These are phyloP conservation scores for Oscheius sp. DNA, from an alignment of 1,140 invertebrate species.

Conservation along the genomic window DNA sequence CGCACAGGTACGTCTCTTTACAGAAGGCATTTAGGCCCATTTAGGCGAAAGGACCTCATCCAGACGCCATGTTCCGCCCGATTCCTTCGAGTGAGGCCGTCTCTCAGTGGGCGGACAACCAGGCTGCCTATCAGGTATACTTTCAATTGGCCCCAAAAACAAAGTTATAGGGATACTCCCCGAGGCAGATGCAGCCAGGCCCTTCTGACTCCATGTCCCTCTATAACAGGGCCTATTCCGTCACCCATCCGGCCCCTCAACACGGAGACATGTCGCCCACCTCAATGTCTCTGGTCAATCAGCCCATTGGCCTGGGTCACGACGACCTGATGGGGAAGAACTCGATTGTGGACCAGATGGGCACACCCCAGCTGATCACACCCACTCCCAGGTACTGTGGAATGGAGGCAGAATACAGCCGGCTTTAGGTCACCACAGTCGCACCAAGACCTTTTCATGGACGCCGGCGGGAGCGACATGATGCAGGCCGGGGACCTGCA, in stretches of 20 bases:
- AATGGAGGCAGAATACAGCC: neutral
- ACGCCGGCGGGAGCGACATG: neutral
- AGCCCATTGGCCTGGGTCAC: constrained; percentile 17
- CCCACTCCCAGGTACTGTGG: neutral
- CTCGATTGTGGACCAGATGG: neutral
- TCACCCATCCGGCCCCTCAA: constrained; percentile 15
- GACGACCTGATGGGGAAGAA: neutral
- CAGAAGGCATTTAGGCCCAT: constrained; percentile 1
- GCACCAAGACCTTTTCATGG: neutral
- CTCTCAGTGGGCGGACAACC: neutral
- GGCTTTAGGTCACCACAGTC: neutral
- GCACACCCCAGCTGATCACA: neutral
- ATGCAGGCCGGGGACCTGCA: neutral
- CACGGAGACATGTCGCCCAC: constrained; percentile 25
- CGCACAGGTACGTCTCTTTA: neutral
- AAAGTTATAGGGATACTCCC: neutral
- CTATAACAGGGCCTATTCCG: constrained; percentile 4
- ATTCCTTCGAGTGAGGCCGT: constrained; percentile 22
- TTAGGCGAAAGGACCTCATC: constrained; percentile 7
- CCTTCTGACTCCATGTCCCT: neutral
- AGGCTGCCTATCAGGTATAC: neutral
- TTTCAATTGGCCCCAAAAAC: neutral
- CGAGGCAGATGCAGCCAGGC: neutral
- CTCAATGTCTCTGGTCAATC: constrained; percentile 33
- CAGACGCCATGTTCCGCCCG: constrained; percentile 28